Evolutionary conservation across 2,113 vertebrate species (phyloP).

Genomic region (Macroglossus sobrinus): DNA sequence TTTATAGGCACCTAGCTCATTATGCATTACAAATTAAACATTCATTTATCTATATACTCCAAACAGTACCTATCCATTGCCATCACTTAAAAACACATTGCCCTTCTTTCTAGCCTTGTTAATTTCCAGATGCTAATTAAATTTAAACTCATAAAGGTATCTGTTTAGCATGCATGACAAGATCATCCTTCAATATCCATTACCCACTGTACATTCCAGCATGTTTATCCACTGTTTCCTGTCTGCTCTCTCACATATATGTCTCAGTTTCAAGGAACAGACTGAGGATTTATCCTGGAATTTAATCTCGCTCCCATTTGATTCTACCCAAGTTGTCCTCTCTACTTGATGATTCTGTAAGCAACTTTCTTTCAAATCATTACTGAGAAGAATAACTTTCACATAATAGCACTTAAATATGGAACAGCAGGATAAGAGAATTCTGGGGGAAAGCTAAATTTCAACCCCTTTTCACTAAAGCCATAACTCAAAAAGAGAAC

Average conservation of each 20-base stretch:
- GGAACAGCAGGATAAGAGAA: conserved; percentile 61
- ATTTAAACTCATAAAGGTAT: conserved; percentile 84
- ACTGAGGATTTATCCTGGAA: conserved; percentile 70
- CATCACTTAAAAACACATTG: conserved; percentile 84
- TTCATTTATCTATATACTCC: conserved; percentile 81
- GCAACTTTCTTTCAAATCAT: conserved; percentile 73
- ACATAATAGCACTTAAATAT: conserved; percentile 67
- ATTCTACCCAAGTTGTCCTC: conserved; percentile 63
- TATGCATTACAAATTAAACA: conserved; percentile 80
- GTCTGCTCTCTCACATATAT: conserved; percentile 75
- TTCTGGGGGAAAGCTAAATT: conserved; percentile 50
- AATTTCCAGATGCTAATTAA: conserved; percentile 86
- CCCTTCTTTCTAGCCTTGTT: conserved; percentile 84
- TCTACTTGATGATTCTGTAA: conserved; percentile 72
- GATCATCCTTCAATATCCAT: conserved; percentile 79
- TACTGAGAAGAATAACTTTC: conserved; percentile 67
- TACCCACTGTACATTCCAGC: conserved; percentile 77
- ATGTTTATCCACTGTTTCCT: conserved; percentile 78
- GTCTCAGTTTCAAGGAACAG: conserved; percentile 74
- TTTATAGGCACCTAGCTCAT: conserved; percentile 79
- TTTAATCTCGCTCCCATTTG: conserved; percentile 61
- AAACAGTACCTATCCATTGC: conserved; percentile 79
- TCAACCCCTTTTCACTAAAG: conserved; percentile 1
- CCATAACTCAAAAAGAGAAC: conserved; percentile 41
- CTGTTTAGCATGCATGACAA: conserved; percentile 82